Conservation (phyloP, 2,113 vertebrate species). For the Ibidorhyncha struthersii region DNA sequence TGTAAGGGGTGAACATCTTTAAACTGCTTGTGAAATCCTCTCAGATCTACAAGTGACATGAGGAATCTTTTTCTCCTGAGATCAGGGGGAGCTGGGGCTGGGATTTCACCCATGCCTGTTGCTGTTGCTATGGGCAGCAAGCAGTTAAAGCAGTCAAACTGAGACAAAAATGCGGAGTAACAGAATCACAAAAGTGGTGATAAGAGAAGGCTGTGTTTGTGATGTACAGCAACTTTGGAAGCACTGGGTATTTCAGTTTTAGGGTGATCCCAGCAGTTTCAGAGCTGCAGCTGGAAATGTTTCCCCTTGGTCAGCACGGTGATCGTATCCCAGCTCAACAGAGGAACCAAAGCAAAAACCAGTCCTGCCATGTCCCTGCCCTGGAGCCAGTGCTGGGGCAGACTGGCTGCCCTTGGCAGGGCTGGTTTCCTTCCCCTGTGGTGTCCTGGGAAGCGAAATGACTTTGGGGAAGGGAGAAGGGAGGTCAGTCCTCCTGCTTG, state of each 20-base stretch:
- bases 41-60: neutral
- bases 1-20: neutral
- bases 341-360: neutral
- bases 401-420: neutral
- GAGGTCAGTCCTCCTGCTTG: neutral
- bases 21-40: neutral
- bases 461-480: neutral
- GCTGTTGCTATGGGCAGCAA: neutral
- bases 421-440: neutral
- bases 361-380: neutral
- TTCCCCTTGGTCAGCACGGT: neutral
- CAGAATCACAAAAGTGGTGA: neutral
- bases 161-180: neutral
- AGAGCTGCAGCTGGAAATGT: neutral
- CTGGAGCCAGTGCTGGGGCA: rapidly evolving
- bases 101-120: neutral
- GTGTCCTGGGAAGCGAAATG: neutral
- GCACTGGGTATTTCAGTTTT: neutral
- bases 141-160: neutral
- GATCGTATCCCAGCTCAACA: neutral
- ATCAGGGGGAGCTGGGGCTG: neutral
- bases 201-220: neutral
- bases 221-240: neutral
- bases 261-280: neutral
- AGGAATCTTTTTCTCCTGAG: neutral